A percentile compares a stretch with the other conserved stretches of the same genome.
Conservation (phyloP, 2,888 invertebrate genomes). For the Theodoxus fluviatilis region DNA sequence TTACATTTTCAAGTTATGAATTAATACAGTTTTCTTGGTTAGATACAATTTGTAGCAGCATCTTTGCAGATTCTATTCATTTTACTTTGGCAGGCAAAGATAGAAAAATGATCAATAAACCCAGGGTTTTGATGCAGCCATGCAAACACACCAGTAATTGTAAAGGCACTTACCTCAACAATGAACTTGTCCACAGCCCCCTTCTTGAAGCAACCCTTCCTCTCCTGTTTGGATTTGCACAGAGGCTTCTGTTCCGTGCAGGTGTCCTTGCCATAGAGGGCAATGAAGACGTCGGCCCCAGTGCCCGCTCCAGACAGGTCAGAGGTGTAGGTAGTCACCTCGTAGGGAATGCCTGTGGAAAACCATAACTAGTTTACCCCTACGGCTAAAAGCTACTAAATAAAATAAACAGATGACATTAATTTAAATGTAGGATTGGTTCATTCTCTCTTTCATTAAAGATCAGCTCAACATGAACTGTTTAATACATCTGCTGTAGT, state of each 20-base stretch:
- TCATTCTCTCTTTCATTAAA: no score
- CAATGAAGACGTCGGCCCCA: slow-evolving; percentile 64
- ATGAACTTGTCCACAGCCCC: slow-evolving; percentile 57
- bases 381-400: no score
- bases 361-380: no score
- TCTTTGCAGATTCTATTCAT: no score
- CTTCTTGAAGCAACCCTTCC: slow-evolving; percentile 57
- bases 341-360: slow-evolving; percentile 62
- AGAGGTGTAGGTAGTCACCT: slow-evolving; percentile 61
- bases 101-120: background rate
- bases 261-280: slow-evolving; percentile 61
- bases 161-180: slow-evolving; percentile 52
- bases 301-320: slow-evolving; percentile 61
- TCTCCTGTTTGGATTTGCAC: slow-evolving; percentile 56
- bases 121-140: background rate
- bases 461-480: no score
- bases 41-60: no score
- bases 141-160: background rate
- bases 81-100: background rate
- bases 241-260: slow-evolving; percentile 58
- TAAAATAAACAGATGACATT: no score
- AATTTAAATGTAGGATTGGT: no score
- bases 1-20: no score
- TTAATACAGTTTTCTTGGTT: no score
- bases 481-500: no score